Conservation (phyloP, 2,888 invertebrate genomes). For the Chymomyza amoena region DNA sequence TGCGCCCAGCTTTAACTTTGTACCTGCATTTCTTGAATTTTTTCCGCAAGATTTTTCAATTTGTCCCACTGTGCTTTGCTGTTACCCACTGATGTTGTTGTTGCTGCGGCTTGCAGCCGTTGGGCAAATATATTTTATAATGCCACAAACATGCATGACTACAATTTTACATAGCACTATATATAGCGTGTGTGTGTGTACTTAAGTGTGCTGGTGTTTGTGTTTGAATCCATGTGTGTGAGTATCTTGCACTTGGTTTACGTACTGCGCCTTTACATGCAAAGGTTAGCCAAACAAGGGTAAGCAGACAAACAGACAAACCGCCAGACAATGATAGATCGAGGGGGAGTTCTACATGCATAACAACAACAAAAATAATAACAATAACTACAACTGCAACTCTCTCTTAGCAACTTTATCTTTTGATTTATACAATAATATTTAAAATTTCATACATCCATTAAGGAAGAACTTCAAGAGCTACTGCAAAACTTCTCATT, state of each 20-base stretch:
- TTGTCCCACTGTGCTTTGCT: conserved; percentile 33
- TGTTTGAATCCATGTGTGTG: conserved; percentile 12
- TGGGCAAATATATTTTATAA: conserved; percentile 61
- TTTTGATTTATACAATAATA: conserved; percentile 69
- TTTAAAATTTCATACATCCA: neutral
- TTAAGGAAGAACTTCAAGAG: neutral
- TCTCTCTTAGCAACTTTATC: conserved; percentile 51
- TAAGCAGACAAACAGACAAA: conserved; percentile 5
- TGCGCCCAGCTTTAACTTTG: too few species aligned
- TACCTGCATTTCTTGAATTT: too few species aligned
- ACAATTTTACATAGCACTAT: conserved; percentile 20
- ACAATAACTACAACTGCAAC: too few species aligned
- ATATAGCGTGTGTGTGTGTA: conserved; percentile 6
- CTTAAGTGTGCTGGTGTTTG: conserved; percentile 41
- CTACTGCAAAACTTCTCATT: neutral
- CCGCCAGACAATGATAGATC: neutral
- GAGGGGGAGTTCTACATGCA: conserved; percentile 11
- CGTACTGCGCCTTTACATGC: conserved; percentile 43
- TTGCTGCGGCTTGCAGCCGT: conserved; percentile 25
- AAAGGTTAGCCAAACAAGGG: conserved; percentile 33
- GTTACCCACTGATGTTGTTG: conserved; percentile 33
- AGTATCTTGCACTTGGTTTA: conserved; percentile 38
- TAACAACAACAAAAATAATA: conserved; percentile 18
- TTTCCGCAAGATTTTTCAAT: too few species aligned
- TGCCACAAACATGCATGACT: conserved; percentile 56